phyloP scores from a whole-genome alignment of 2,797 vertebrate species.

The Champsocephalus gunnari region DNA sequence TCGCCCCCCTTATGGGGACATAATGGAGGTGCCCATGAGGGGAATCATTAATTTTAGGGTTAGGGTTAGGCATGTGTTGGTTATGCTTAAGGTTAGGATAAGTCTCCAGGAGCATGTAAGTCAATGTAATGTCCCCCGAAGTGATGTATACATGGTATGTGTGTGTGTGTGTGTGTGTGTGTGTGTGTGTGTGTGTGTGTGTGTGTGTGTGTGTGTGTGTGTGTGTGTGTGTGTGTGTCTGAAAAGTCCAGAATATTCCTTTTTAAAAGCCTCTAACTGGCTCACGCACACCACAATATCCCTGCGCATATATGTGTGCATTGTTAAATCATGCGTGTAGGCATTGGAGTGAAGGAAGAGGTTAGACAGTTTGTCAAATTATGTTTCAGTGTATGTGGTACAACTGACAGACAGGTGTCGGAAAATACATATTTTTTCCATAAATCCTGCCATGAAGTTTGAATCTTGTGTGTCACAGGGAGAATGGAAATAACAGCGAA shows the following conservation, averaged over 20 bases:
- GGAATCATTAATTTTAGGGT: too few species aligned
- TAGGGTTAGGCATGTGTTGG: too few species aligned
- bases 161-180: constrained; percentile 34
- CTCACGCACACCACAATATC: not conserved
- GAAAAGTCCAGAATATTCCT: constrained; percentile 18
- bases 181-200: constrained; percentile 19
- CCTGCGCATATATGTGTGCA: not conserved
- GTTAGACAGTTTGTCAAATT: constrained; percentile 28
- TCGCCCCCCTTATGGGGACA: too few species aligned
- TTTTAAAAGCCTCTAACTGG: constrained; percentile 5
- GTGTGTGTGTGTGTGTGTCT: constrained; percentile 35
- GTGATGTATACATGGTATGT: too few species aligned
- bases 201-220: constrained; percentile 18
- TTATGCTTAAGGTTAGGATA: too few species aligned
- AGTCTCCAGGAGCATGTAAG: too few species aligned
- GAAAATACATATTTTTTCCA: constrained; percentile 1
- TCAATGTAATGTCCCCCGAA: too few species aligned
- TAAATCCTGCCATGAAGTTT: constrained; percentile 45
- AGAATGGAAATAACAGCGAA: constrained; percentile 67
- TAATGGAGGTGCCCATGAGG: too few species aligned
- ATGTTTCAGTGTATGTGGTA: constrained; percentile 10
- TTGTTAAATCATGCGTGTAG: constrained; percentile 20
- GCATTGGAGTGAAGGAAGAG: constrained; percentile 8
- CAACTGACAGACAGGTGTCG: constrained; percentile 49
- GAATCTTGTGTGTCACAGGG: constrained; percentile 55